Conservation (phyloP, 2,113 vertebrate genomes). For the Pyxicephalus adspersus region DNA sequence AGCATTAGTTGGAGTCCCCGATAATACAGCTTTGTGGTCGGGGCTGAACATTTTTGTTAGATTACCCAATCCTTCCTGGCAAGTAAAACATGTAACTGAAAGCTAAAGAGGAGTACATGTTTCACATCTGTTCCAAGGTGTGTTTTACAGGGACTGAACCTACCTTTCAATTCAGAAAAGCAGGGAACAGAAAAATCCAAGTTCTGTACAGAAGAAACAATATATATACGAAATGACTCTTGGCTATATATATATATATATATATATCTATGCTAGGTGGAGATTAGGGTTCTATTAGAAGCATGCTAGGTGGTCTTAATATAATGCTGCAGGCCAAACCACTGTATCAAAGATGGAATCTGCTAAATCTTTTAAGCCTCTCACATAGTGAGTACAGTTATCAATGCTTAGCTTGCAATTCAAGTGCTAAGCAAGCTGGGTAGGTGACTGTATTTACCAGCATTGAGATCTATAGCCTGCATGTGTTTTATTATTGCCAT, state of each 20-base stretch:
- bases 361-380: slow-evolving; percentile 37
- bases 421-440: slow-evolving; percentile 4
- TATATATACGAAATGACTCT: background rate
- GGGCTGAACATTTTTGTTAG: slow-evolving; percentile 45
- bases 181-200: background rate
- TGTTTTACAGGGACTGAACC: background rate
- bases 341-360: slow-evolving; percentile 20
- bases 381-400: slow-evolving; percentile 18
- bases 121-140: slow-evolving; percentile 44
- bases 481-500: background rate
- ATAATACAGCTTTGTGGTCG: slow-evolving; percentile 66
- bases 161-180: background rate
- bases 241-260: no score
- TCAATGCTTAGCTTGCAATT: slow-evolving; percentile 35
- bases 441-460: background rate
- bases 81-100: slow-evolving; percentile 32
- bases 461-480: background rate
- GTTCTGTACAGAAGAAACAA: background rate
- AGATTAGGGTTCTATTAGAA: background rate
- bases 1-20: slow-evolving; percentile 71
- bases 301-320: slow-evolving; percentile 11
- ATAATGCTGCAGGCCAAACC: background rate
- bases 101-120: slow-evolving; percentile 9
- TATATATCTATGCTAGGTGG: no score
- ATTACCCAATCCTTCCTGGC: slow-evolving; percentile 54